Evolutionary conservation across 2,888 invertebrate species (phyloP).

Genomic region (Papilio elwesi): DNA sequence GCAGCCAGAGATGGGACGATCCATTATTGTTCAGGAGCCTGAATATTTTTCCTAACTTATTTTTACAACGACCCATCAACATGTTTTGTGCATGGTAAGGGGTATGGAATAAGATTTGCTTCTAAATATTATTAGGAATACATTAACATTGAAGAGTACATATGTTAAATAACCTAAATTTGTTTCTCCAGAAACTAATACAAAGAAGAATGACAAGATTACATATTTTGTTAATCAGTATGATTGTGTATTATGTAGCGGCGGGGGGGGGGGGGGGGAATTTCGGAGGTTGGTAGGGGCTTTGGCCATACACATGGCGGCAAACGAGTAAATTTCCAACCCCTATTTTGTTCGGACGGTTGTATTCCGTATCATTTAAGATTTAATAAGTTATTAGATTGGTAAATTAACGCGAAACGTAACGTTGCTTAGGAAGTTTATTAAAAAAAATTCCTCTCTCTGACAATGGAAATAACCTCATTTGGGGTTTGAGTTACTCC

Average conservation of each 20-base stretch:
- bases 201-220: no score
- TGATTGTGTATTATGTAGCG: no score
- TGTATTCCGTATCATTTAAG: slow-evolving; percentile 14
- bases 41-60: background rate
- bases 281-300: background rate
- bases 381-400: slow-evolving; percentile 6
- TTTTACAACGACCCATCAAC: background rate
- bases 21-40: slow-evolving; percentile 35
- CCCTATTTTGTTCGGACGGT: slow-evolving; percentile 3
- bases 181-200: no score
- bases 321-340: background rate
- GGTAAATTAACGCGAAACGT: slow-evolving; percentile 10
- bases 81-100: background rate
- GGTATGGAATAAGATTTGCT: no score
- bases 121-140: no score
- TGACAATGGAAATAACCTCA: background rate
- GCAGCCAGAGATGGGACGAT: slow-evolving; percentile 28
- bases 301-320: background rate
- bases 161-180: no score
- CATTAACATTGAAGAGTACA: no score
- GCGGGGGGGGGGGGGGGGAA: background rate
- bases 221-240: background rate
- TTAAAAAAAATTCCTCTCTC: slow-evolving; percentile 1
- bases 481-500: background rate
- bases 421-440: background rate